Evolutionary conservation across 1,140 invertebrate genomes (phyloP).

Genomic region (Bombus haemorrhoidalis): DNA sequence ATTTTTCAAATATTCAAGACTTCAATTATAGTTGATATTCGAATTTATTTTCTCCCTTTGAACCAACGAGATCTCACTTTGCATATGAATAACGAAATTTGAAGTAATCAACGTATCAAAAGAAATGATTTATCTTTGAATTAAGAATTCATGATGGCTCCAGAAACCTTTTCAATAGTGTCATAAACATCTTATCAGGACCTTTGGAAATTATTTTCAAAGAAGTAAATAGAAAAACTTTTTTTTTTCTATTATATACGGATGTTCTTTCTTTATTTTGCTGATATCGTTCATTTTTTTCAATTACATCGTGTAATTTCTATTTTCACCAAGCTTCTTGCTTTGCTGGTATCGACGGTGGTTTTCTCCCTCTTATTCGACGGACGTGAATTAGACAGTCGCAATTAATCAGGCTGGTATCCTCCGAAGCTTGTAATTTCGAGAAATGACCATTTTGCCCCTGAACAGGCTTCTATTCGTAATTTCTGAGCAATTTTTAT

Average conservation of each 20-base stretch:
- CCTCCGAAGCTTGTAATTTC: neutral
- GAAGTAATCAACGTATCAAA: neutral
- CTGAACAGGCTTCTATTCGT: neutral
- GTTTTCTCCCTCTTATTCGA: neutral
- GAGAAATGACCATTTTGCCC: neutral
- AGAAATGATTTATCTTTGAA: neutral
- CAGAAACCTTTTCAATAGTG: neutral
- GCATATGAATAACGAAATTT: neutral
- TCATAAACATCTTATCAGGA: too few relatives aligned
- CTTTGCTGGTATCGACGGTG: neutral
- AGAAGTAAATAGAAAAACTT: too few relatives aligned
- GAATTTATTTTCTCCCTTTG: neutral
- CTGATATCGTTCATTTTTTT: neutral
- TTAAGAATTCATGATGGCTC: neutral
- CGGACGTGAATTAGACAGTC: slow-evolving; percentile 35
- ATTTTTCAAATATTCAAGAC: neutral
- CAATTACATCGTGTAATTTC: neutral
- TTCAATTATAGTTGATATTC: neutral
- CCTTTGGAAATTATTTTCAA: too few relatives aligned
- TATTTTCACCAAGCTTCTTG: slow-evolving; percentile 16
- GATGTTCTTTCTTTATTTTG: neutral
- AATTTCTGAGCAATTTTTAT: neutral
- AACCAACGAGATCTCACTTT: neutral
- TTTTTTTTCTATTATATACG: too few relatives aligned
- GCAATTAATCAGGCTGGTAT: slow-evolving; percentile 40